Base-by-base conservation (phyloP, 2,888 invertebrate genomes). In the Athetis lepigone region DNA sequence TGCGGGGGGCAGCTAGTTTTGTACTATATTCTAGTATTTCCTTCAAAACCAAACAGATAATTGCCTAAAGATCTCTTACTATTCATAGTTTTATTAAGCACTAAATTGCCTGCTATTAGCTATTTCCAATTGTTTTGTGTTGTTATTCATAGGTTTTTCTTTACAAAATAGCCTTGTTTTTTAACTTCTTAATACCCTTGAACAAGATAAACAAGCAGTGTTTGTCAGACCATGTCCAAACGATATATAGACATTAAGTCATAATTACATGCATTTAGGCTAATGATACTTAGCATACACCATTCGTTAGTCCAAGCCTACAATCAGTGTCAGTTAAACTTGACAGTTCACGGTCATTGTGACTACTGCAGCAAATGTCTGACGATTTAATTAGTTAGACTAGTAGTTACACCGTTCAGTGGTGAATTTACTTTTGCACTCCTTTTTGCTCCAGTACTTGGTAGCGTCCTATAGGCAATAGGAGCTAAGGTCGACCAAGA, bases 331-430 rank as follows among this genome's bases (percentile, higher is more conserved):
- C 25, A 43, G 13, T 70, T 9, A 54, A 45, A 50, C 21, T 23
- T 25, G 49, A 13, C 33, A 43, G 45, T 50, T 50, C 45, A 72
- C 2, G 0, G 50, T 55, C 39, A 51, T 33, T 42, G 25, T 2
- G 11, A 46, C 18, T 47, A 36, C 11, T 7, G 9, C 13, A 19
- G n/a, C n/a, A n/a, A n/a, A n/a, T n/a, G n/a, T n/a, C n/a, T 19
- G 16, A 27, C 46, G 13, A 51, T 55, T 36, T 36, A 6, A 33
- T 33, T 33, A 1, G 11, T n/a, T n/a, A n/a, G n/a, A n/a, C n/a
- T n/a, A n/a, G n/a, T n/a, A n/a, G n/a, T n/a, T n/a, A n/a, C n/a
- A n/a, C n/a, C n/a, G n/a, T n/a, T n/a, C n/a, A n/a, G n/a, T n/a
- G n/a, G n/a, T n/a, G n/a, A n/a, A n/a, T n/a, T n/a, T n/a, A n/a